Evolutionary conservation across 2,113 vertebrate species (phyloP).

Genomic region (Tragulus kanchil): DNA sequence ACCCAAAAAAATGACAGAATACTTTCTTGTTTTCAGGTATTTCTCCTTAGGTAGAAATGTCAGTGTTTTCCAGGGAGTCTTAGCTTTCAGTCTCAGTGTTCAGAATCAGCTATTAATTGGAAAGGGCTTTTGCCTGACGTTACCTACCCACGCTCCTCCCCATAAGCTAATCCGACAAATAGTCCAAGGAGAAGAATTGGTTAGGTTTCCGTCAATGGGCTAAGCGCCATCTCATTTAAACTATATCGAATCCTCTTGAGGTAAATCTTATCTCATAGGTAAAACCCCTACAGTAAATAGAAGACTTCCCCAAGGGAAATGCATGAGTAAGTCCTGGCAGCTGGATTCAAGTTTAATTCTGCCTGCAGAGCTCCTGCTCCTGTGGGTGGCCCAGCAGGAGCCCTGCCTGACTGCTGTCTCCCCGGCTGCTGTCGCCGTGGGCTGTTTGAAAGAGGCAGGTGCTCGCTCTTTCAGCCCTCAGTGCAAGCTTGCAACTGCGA

Average conservation of each 20-base stretch:
- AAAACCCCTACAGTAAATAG: background rate
- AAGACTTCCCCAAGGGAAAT: background rate
- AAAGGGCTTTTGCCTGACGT: background rate
- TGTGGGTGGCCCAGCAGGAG: background rate
- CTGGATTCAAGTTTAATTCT: background rate
- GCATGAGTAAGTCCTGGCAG: background rate
- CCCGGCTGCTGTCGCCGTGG: background rate
- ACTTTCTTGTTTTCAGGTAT: slow-evolving; percentile 25
- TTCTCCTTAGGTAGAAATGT: background rate
- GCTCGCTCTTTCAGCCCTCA: background rate
- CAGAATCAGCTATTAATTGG: background rate
- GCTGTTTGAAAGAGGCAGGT: background rate
- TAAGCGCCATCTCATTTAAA: background rate
- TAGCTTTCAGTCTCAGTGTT: slow-evolving; percentile 6
- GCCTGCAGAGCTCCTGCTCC: background rate
- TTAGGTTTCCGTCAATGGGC: background rate
- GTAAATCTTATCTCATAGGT: background rate
- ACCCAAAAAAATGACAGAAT: background rate
- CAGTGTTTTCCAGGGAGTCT: background rate
- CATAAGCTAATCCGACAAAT: background rate
- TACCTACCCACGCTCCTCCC: background rate
- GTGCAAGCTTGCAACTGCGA: background rate
- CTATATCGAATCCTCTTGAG: background rate
- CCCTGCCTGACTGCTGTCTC: no score
- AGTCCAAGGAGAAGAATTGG: background rate